phyloP scores from a whole-genome alignment of 2,888 invertebrate genomes.

The Macrophya alboannulata region DNA sequence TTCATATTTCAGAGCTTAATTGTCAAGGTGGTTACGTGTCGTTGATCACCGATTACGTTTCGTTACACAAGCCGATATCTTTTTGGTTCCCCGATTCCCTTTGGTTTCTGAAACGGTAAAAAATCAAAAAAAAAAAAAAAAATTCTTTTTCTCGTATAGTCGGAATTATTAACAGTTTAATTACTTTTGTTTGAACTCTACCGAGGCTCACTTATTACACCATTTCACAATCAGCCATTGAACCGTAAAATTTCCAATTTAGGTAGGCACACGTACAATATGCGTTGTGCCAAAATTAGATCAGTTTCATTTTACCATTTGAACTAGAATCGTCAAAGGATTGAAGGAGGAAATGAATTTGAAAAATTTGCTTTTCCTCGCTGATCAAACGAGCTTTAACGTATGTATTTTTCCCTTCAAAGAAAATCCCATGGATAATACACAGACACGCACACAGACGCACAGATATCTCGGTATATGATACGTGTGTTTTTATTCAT shows the following conservation, averaged over 20 bases:
- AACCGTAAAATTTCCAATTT: conserved; percentile 5
- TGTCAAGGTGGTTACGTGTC: not conserved
- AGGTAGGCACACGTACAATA: not conserved
- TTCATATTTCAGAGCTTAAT: not conserved
- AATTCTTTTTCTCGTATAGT: not conserved
- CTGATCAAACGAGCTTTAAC: not conserved
- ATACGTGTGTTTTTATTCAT: not conserved
- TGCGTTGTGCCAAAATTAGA: conserved; percentile 2
- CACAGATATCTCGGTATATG: not conserved
- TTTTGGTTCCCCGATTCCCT: not conserved
- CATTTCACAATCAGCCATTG: conserved; percentile 21
- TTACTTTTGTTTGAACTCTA: conserved; percentile 36
- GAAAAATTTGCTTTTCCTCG: not conserved
- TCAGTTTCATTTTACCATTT: not conserved
- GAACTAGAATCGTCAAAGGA: not conserved
- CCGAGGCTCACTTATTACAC: not conserved
- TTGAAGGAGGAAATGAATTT: conserved; percentile 1
- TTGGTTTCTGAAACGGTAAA: not conserved
- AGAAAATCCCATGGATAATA: not conserved
- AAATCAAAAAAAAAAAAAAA: not conserved
- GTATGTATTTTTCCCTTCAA: not conserved
- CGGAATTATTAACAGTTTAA: conserved; percentile 37
- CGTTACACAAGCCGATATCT: not conserved
- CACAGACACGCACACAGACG: not conserved
- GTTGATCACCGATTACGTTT: not conserved